Conservation (phyloP, 1,140 invertebrate genomes). For the Lepidostoma basale region DNA sequence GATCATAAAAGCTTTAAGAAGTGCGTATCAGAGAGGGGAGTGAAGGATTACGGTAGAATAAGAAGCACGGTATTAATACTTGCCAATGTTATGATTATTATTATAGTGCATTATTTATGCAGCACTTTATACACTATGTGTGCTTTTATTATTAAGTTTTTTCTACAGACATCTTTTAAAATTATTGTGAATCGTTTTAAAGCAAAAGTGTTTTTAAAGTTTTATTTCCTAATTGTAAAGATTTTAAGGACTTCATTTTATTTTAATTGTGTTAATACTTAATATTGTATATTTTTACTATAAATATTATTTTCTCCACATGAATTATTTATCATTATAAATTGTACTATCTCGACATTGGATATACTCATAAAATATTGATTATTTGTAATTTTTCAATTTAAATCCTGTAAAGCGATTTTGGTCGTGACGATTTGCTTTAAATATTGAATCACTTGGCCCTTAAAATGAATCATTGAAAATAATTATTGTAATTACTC, state of each 20-base stretch:
- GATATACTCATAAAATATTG: not conserved
- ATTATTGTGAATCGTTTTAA: conserved; percentile 15
- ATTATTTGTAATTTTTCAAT: conserved; percentile 19
- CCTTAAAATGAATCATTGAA: too few relatives aligned
- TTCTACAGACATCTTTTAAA: conserved; percentile 23
- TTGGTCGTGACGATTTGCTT: conserved; percentile 46
- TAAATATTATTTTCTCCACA: conserved; percentile 8
- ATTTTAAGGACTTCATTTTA: conserved; percentile 10
- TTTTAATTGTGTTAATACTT: conserved; percentile 23
- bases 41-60: conserved; percentile 30
- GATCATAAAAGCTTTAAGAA: conserved; percentile 47
- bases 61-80: conserved; percentile 46
- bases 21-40: conserved; percentile 42
- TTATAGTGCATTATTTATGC: conserved; percentile 44
- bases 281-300: conserved; percentile 30
- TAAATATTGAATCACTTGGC: conserved; percentile 39
- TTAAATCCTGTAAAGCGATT: conserved; percentile 38
- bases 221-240: conserved; percentile 4
- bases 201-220: conserved; percentile 13
- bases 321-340: too few relatives aligned
- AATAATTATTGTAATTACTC: too few relatives aligned
- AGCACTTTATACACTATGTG: conserved; percentile 34
- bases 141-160: conserved; percentile 38
- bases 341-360: conserved; percentile 3
- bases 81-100: conserved; percentile 46